Evolutionary conservation across 1,140 invertebrate genomes (phyloP).

Genomic region (Euglossa dilemma): DNA sequence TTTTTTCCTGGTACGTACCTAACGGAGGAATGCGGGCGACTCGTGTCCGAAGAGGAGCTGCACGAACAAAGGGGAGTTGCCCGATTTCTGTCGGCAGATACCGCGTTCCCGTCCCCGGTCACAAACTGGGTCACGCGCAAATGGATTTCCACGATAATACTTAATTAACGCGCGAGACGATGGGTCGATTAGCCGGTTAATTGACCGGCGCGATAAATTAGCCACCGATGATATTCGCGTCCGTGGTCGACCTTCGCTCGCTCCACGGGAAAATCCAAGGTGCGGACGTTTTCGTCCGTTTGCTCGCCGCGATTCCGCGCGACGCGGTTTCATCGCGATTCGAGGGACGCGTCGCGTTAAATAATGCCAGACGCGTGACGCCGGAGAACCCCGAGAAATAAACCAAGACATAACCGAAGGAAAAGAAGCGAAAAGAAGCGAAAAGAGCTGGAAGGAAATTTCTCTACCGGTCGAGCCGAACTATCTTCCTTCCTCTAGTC

Average conservation of each 20-base stretch:
- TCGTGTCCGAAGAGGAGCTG: slow-evolving; percentile 44
- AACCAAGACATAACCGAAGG: background rate
- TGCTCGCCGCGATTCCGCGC: background rate
- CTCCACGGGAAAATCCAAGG: too few relatives aligned
- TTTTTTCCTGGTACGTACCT: slow-evolving; percentile 42
- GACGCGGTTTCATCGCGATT: slow-evolving; percentile 6
- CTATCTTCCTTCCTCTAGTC: background rate
- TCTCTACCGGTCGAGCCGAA: background rate
- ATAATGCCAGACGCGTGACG: slow-evolving; percentile 6
- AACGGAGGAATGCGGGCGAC: slow-evolving; percentile 62
- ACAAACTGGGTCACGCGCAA: slow-evolving; percentile 48
- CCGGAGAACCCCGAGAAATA: slow-evolving; percentile 1
- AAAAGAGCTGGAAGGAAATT: background rate
- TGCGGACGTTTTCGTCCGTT: too few relatives aligned
- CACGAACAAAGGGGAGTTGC: slow-evolving; percentile 57
- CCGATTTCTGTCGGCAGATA: slow-evolving; percentile 38
- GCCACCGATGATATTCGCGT: background rate
- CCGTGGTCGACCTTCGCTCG: background rate
- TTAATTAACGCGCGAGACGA: slow-evolving; percentile 11
- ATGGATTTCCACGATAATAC: slow-evolving; percentile 27
- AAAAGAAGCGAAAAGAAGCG: too few relatives aligned
- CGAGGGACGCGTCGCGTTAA: background rate
- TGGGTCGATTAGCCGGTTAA: slow-evolving; percentile 6
- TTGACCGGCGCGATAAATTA: background rate
- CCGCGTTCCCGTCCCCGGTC: background rate